Percentiles rank a stretch among this genome's conserved stretches.
Conservation (phyloP, 2,797 vertebrate genomes). For the Astyanax mexicanus region DNA sequence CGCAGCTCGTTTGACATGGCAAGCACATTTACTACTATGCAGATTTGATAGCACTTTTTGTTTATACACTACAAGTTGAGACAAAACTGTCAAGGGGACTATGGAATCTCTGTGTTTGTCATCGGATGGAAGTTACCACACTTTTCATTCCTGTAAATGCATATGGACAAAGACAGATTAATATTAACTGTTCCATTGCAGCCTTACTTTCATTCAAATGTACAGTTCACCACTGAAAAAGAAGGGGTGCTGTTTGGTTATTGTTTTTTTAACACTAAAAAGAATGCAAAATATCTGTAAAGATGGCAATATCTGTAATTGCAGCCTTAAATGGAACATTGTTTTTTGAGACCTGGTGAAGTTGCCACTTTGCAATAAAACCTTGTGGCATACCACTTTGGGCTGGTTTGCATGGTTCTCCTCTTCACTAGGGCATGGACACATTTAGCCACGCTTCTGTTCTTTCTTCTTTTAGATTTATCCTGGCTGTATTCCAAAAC, state of each 20-base stretch:
- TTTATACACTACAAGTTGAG: slow-evolving; percentile 73
- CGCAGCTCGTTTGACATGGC: slow-evolving; percentile 70
- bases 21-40: slow-evolving; percentile 85
- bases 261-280: slow-evolving; percentile 85
- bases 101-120: slow-evolving; percentile 82
- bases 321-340: slow-evolving; percentile 91
- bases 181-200: slow-evolving; percentile 77
- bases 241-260: slow-evolving; percentile 76
- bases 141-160: slow-evolving; percentile 83
- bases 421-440: not conserved
- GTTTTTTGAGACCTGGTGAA: slow-evolving; percentile 89
- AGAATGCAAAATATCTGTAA: slow-evolving; percentile 77
- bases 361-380: slow-evolving; percentile 94
- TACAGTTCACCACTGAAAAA: slow-evolving; percentile 84
- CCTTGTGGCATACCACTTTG: slow-evolving; percentile 89
- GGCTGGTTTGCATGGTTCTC: slow-evolving; percentile 55
- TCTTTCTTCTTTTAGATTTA: not conserved
- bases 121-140: slow-evolving; percentile 81
- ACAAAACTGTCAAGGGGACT: slow-evolving; percentile 66
- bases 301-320: slow-evolving; percentile 87
- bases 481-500: not conserved
- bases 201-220: slow-evolving; percentile 86
- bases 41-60: slow-evolving; percentile 86
- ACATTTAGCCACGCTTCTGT: not conserved
- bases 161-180: slow-evolving; percentile 76